Evolutionary conservation across 2,797 vertebrate genomes (phyloP).

Genomic region (Sebastes cheni): DNA sequence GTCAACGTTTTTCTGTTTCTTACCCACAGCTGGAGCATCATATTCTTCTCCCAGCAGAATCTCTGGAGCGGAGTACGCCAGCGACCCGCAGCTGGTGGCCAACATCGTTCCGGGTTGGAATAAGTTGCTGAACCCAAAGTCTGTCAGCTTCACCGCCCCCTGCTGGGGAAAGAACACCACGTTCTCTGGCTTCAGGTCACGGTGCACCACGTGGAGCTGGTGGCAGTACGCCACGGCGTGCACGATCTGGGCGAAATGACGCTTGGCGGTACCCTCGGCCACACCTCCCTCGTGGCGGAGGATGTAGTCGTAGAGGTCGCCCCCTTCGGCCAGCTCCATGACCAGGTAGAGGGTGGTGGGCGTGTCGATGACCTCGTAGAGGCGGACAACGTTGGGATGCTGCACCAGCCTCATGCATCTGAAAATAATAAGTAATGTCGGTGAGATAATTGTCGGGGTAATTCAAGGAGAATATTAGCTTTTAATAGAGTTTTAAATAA

Average conservation of each 20-base stretch:
- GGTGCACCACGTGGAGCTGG: slow-evolving; percentile 89
- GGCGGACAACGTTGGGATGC: slow-evolving; percentile 91
- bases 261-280: slow-evolving; percentile 83
- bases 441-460: not conserved
- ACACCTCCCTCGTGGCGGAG: slow-evolving; percentile 88
- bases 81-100: slow-evolving; percentile 89
- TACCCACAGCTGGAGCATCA: slow-evolving; percentile 89
- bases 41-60: slow-evolving; percentile 91
- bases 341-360: slow-evolving; percentile 90
- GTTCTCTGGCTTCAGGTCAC: slow-evolving; percentile 91
- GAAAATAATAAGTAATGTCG: not conserved
- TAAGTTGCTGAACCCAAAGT: slow-evolving; percentile 91
- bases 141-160: slow-evolving; percentile 89
- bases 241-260: slow-evolving; percentile 89
- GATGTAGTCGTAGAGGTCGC: slow-evolving; percentile 92
- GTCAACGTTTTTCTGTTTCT: slow-evolving; percentile 47
- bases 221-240: slow-evolving; percentile 91
- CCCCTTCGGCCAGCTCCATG: slow-evolving; percentile 90
- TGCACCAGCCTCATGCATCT: slow-evolving; percentile 91
- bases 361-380: slow-evolving; percentile 91
- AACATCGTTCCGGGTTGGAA: slow-evolving; percentile 90
- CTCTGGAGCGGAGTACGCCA: slow-evolving; percentile 90
- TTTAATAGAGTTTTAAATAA: not conserved
- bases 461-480: not conserved
- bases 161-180: slow-evolving; percentile 91